phyloP scores from a whole-genome alignment of 1,140 invertebrate genomes.

The Arion vulgaris region DNA sequence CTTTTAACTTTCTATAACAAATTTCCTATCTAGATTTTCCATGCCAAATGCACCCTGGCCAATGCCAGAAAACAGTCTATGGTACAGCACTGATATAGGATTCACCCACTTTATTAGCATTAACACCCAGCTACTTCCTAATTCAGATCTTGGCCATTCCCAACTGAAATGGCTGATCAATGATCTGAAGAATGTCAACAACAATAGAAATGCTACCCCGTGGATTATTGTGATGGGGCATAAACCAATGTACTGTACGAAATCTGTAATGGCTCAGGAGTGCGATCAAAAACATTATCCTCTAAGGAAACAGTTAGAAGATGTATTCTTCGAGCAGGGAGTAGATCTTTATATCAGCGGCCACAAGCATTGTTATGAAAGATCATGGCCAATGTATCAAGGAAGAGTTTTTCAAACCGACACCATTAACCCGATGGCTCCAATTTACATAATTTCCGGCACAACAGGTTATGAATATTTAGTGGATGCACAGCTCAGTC shows the following conservation, averaged over 20 bases:
- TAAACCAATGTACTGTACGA: constrained; percentile 68
- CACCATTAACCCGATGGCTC: constrained; percentile 59
- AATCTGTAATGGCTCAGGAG: constrained; percentile 52
- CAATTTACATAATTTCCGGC: constrained; percentile 62
- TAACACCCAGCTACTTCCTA: constrained; percentile 59
- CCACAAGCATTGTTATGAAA: constrained; percentile 96
- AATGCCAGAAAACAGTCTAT: constrained; percentile 65
- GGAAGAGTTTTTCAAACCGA: constrained; percentile 76
- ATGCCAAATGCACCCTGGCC: constrained; percentile 69
- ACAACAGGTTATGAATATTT: constrained; percentile 69
- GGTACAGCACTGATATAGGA: constrained; percentile 72
- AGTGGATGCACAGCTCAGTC: constrained; percentile 45
- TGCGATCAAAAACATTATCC: constrained; percentile 42
- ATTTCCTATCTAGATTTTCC: constrained; percentile 62
- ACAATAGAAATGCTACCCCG: constrained; percentile 59
- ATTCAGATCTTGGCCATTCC: constrained; percentile 39
- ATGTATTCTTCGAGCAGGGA: constrained; percentile 88
- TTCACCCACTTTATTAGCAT: constrained; percentile 65
- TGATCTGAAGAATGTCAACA: constrained; percentile 57
- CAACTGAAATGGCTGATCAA: constrained; percentile 62
- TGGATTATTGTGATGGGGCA: constrained; percentile 71
- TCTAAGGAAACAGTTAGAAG: constrained; percentile 78
- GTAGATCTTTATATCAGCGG: constrained; percentile 97
- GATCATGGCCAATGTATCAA: constrained; percentile 94
- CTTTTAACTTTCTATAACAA: too few species aligned